phyloP scores from a whole-genome alignment of 2,113 vertebrate genomes.

The Xenotilapia flavipinnis region DNA sequence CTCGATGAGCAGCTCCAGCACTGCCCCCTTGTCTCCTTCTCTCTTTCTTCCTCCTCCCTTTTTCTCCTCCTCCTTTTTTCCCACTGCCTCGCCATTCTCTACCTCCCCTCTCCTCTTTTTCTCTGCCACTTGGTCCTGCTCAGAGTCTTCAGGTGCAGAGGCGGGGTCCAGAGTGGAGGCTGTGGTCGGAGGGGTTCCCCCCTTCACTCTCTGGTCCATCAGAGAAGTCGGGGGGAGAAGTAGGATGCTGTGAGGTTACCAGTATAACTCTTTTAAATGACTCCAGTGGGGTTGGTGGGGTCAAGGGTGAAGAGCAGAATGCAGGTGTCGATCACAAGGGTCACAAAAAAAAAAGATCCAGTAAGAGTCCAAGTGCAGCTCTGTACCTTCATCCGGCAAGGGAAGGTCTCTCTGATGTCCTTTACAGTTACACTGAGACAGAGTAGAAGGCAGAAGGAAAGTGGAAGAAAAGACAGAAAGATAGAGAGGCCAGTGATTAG shows the following conservation, averaged over 20 bases:
- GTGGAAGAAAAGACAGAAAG: conserved; percentile 36
- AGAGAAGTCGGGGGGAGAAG: conserved; percentile 60
- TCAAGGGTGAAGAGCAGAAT: neutral
- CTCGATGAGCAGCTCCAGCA: conserved; percentile 68
- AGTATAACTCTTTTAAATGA: conserved; percentile 31
- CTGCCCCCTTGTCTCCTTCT: conserved; percentile 59
- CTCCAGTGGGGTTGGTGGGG: neutral
- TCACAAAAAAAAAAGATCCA: conserved; percentile 4
- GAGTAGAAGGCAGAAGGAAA: conserved; percentile 28
- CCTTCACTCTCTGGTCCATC: conserved; percentile 74
- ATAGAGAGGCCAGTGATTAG: conserved; percentile 61
- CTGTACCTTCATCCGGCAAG: conserved; percentile 27
- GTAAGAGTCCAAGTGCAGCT: conserved; percentile 11
- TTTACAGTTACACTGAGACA: conserved; percentile 33
- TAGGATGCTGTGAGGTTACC: conserved; percentile 17
- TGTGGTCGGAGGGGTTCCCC: conserved; percentile 51
- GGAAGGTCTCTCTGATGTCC: conserved; percentile 18
- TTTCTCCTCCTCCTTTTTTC: conserved; percentile 45
- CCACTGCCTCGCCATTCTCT: conserved; percentile 7
- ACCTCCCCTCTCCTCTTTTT: conserved; percentile 36
- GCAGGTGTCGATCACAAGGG: neutral
- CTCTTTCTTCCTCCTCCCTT: conserved; percentile 40
- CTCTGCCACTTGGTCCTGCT: conserved; percentile 38
- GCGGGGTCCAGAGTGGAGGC: conserved; percentile 34
- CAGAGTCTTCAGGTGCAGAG: conserved; percentile 44